A percentile compares a stretch with the other conserved stretches of the same genome.
These are phyloP conservation scores for Shinisaurus crocodilurus DNA, from an alignment of 2,113 vertebrate species.

Conservation along the genomic window DNA sequence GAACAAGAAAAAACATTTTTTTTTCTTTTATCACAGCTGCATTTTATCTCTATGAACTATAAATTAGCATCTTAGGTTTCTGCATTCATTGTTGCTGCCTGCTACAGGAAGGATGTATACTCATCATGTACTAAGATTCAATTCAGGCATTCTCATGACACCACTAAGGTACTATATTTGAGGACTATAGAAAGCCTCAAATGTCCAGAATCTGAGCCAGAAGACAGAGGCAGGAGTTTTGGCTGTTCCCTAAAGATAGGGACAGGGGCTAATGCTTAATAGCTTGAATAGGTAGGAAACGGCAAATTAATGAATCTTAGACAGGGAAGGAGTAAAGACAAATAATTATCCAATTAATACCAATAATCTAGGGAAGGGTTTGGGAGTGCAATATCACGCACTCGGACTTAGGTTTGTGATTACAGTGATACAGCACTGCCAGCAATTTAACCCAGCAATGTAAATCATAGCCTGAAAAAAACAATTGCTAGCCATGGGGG, in stretches of 20 bases:
- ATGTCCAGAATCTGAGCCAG: constrained; percentile 45
- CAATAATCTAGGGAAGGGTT: not conserved
- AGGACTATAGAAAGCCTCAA: not conserved
- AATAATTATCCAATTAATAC: constrained; percentile 2
- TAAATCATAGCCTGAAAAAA: too few species aligned
- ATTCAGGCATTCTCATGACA: not conserved
- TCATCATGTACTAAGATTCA: constrained; percentile 45
- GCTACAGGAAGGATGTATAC: constrained; percentile 55
- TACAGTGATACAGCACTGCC: constrained; percentile 39
- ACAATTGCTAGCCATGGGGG: too few species aligned
- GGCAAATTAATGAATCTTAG: not conserved
- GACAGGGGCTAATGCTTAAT: constrained; percentile 28
- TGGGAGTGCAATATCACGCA: constrained; percentile 3
- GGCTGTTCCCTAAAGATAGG: not conserved
- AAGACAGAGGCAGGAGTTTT: constrained; percentile 41
- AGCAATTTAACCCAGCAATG: not conserved
- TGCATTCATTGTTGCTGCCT: constrained; percentile 55
- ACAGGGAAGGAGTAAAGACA: not conserved
- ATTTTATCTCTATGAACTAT: constrained; percentile 63
- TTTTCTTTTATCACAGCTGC: constrained; percentile 58
- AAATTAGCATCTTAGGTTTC: constrained; percentile 58
- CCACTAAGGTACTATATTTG: constrained; percentile 3
- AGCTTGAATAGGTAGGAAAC: constrained; percentile 10
- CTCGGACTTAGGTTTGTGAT: constrained; percentile 25
- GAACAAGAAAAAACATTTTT: constrained; percentile 43